These are phyloP conservation scores for Dromiciops gliroides DNA, from an alignment of 2,113 vertebrate genomes.

Conservation along the genomic window DNA sequence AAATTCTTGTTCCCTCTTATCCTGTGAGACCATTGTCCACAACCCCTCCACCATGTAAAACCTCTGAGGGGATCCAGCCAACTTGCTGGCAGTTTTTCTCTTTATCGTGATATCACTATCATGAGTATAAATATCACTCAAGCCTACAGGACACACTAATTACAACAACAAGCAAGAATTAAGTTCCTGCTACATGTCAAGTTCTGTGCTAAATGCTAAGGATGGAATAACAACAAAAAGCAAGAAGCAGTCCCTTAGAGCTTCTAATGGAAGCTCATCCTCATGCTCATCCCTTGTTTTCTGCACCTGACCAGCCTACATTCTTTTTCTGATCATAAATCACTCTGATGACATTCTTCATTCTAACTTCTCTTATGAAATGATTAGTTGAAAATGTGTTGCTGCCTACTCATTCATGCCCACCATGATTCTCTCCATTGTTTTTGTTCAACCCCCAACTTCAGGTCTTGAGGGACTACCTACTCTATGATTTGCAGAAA, in stretches of 20 bases:
- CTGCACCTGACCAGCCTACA: background rate
- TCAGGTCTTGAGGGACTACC: background rate
- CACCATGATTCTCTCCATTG: background rate
- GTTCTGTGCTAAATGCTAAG: background rate
- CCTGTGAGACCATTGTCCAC: background rate
- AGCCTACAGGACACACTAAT: background rate
- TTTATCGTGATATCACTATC: background rate
- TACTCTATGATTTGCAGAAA: slow-evolving; percentile 28
- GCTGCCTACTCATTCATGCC: background rate
- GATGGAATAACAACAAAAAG: background rate
- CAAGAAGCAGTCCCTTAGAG: background rate
- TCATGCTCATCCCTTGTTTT: background rate
- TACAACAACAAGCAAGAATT: background rate
- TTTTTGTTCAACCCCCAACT: background rate
- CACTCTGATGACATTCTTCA: background rate
- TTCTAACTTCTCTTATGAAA: background rate
- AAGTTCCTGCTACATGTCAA: background rate
- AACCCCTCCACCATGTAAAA: background rate
- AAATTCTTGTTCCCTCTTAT: background rate
- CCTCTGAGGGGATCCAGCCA: background rate
- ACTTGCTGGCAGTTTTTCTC: background rate
- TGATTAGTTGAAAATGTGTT: background rate
- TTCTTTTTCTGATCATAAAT: background rate
- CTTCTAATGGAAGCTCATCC: background rate
- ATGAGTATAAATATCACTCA: background rate